phyloP scores from a whole-genome alignment of 2,113 vertebrate genomes.

The Seriola quinqueradiata region DNA sequence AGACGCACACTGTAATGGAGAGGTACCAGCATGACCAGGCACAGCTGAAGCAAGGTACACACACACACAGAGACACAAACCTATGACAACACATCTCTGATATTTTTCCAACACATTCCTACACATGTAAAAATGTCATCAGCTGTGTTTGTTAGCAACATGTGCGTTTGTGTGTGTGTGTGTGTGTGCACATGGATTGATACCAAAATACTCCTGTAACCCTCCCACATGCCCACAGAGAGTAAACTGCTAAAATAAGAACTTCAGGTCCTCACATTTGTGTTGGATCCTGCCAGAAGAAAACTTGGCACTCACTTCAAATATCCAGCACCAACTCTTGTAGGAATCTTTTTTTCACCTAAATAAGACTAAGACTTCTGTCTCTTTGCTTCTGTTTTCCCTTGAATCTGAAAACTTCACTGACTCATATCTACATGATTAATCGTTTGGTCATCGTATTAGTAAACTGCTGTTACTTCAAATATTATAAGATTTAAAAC shows the following conservation, averaged over 20 bases:
- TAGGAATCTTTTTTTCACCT: neutral
- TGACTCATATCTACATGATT: neutral
- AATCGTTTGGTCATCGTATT: neutral
- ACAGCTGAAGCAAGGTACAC: constrained; percentile 90
- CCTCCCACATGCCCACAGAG: constrained; percentile 9
- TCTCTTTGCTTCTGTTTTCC: neutral
- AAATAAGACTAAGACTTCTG: neutral
- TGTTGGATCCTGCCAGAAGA: neutral
- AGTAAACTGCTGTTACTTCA: no score
- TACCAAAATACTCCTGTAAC: constrained; percentile 4
- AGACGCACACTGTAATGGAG: constrained; percentile 93
- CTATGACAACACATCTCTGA: neutral
- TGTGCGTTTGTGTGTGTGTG: neutral
- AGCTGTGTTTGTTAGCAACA: neutral
- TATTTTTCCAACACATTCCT: neutral
- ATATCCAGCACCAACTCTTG: neutral
- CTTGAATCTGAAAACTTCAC: neutral
- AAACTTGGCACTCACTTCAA: neutral
- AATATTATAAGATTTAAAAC: no score
- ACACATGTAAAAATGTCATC: neutral
- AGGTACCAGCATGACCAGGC: constrained; percentile 90
- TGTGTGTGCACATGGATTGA: neutral
- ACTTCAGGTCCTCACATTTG: neutral
- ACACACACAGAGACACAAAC: neutral
- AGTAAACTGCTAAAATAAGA: constrained; percentile 22